Evolutionary conservation across 2,113 vertebrate species (phyloP), one percentile per base, ranked within the genome.

Genomic region (Nycticryphes semicollaris): DNA sequence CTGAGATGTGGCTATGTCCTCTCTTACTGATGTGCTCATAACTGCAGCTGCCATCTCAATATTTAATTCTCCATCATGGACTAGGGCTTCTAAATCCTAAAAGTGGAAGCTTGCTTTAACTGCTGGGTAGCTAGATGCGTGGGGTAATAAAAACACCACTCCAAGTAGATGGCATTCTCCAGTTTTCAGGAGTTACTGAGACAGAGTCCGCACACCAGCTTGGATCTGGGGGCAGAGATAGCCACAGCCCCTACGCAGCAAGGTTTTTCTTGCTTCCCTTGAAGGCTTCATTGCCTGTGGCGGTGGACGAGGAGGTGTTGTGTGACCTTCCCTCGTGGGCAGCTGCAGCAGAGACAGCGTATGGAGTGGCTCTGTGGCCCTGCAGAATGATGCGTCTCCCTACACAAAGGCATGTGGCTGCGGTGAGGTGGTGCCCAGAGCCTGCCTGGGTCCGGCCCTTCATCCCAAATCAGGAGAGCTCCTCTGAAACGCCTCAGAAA

Each of bases 331-430:
- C 24, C 27, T 73, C 6, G 2, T 3, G 53, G 30, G 43, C 28
- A 59, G 18, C 48, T 57, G 33, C 50, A 77, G 37, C 54, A 77
- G 57, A 80, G 31, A 37, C 47, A 25, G 19, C 6, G 0, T 23
- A 14, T 35, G 50, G 19, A 70, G 22, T 43, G 47, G 35, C 41
- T 89, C 37, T 84, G 19, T n/a, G 64, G 37, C 31, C 60, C 28
- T 80, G 39, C 72, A 86, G 73, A 33, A 48, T 6, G 59, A 68
- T 3, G 6, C n/a, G 27, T 90, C 30, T 77, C 51, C 54, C 70
- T 41, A 45, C 56, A 47, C 1, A 3, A 67, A 53, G 0, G 2
- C 7, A 0, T 18, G 39, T 53, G 57, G 54, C 57, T 67, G 24
- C 8, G 17, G 43, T 6, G 1, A 41, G 47, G 48, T 14, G 56